Percentiles rank a stretch among this genome's conserved stretches.
Conservation (phyloP, 2,797 vertebrate genomes). For the Rhinophrynus dorsalis region DNA sequence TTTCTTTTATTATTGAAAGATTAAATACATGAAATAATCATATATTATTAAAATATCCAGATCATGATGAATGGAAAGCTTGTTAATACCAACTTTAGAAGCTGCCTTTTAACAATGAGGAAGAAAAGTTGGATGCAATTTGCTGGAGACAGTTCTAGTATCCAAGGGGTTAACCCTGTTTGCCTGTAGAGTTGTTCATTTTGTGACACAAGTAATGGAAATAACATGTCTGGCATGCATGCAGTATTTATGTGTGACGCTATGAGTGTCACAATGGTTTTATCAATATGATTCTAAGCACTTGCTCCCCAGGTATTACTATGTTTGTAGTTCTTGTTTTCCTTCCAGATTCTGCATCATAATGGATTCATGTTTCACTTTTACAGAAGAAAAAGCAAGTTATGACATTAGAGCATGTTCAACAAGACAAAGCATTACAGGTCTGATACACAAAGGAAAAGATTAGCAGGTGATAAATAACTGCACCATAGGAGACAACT, state of each 20-base stretch:
- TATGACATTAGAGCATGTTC: conserved; percentile 7
- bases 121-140: too few relatives aligned
- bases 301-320: conserved; percentile 55
- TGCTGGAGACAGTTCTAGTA: too few relatives aligned
- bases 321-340: conserved; percentile 17
- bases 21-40: too few relatives aligned
- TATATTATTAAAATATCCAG: too few relatives aligned
- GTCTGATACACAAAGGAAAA: too few relatives aligned
- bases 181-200: conserved; percentile 57
- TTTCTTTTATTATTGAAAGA: too few relatives aligned
- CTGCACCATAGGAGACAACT: too few relatives aligned
- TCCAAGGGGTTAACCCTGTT: background rate
- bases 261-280: conserved; percentile 77
- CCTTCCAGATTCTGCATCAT: conserved; percentile 10
- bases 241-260: conserved; percentile 81
- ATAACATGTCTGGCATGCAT: conserved; percentile 78
- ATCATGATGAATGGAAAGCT: too few relatives aligned
- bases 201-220: conserved; percentile 80
- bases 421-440: too few relatives aligned
- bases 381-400: conserved; percentile 11
- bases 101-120: too few relatives aligned
- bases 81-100: too few relatives aligned
- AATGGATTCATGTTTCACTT: conserved; percentile 30
- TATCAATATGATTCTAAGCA: conserved; percentile 70
- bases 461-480: too few relatives aligned